phyloP scores from a whole-genome alignment of 2,113 vertebrate genomes.

The Gorsachius goisagi region DNA sequence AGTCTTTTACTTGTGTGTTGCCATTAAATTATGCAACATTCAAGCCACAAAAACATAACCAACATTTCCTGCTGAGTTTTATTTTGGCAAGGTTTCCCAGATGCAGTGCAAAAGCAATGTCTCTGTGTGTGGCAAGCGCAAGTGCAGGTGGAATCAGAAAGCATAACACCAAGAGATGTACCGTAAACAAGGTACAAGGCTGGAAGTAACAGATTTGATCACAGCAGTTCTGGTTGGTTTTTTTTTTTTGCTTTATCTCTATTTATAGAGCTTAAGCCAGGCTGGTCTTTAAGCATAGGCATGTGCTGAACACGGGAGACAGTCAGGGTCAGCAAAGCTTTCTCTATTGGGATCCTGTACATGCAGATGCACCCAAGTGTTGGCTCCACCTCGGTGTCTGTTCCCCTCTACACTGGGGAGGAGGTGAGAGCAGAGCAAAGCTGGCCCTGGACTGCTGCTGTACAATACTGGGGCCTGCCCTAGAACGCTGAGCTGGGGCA shows the following conservation, averaged over 20 bases:
- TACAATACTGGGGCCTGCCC: neutral
- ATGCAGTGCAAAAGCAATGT: neutral
- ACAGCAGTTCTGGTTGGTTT: neutral
- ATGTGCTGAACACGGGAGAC: neutral
- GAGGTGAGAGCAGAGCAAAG: neutral
- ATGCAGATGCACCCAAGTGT: neutral
- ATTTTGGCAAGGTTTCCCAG: neutral
- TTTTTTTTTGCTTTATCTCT: neutral
- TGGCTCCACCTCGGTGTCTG: neutral
- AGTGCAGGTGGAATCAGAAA: neutral
- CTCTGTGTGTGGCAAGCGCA: neutral
- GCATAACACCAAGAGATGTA: neutral
- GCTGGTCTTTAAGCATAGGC: neutral
- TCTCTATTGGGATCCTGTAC: neutral
- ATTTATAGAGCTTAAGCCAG: neutral
- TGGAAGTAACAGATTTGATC: neutral
- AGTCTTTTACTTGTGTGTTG: neutral
- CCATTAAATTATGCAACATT: neutral
- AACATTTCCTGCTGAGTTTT: neutral
- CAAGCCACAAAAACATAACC: neutral
- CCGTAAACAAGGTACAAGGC: neutral
- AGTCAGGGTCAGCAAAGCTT: neutral
- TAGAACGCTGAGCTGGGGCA: neutral
- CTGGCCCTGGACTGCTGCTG: accelerated
- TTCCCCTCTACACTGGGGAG: neutral